phyloP scores from a whole-genome alignment of 2,888 invertebrate genomes.

The Chaitophorus viminalis region DNA sequence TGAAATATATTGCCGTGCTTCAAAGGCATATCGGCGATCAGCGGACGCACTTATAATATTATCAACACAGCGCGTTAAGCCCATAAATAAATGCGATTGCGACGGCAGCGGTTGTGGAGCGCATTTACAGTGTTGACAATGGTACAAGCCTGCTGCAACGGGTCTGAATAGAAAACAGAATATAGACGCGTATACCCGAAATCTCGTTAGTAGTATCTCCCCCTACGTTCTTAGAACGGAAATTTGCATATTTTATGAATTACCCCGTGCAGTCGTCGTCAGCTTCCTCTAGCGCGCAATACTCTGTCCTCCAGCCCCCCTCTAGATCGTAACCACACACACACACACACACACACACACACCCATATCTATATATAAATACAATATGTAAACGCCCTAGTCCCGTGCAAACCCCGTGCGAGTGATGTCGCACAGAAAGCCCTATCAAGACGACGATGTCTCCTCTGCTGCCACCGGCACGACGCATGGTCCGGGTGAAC shows the following conservation, averaged over 20 bases:
- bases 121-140: conserved; percentile 37
- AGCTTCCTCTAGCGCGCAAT: background rate
- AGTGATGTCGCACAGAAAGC: background rate
- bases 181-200: conserved; percentile 32
- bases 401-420: background rate
- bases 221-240: conserved; percentile 40
- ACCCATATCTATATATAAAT: background rate
- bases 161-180: conserved; percentile 42
- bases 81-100: conserved; percentile 18
- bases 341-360: background rate
- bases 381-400: background rate
- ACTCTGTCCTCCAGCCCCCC: background rate
- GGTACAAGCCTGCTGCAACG: conserved; percentile 12
- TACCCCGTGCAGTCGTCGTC: conserved; percentile 21
- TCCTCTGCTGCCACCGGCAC: no score
- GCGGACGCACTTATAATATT: background rate
- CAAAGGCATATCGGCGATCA: no score
- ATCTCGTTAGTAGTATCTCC: conserved; percentile 37
- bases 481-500: background rate
- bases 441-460: background rate
- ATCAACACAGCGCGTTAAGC: conserved; percentile 1
- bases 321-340: background rate
- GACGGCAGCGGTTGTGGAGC: background rate
- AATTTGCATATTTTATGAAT: conserved; percentile 60
- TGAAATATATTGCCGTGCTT: no score